phyloP scores from a whole-genome alignment of 2,113 vertebrate species.

The Egretta garzetta region DNA sequence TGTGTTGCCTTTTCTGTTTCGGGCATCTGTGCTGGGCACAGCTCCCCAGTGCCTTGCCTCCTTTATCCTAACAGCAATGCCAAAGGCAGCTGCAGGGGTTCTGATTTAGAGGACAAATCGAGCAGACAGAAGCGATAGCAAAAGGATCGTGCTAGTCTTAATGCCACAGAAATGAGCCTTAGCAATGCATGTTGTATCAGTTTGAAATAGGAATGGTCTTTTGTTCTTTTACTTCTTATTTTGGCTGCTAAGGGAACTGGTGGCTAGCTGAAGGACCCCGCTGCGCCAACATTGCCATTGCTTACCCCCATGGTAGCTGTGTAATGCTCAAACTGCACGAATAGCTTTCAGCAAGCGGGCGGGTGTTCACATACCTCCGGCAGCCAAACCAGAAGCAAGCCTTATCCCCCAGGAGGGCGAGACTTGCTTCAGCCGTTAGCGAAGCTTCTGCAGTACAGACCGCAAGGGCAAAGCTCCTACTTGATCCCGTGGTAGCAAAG shows the following conservation, averaged over 20 bases:
- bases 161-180: background rate
- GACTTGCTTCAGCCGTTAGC: background rate
- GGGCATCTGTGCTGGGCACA: background rate
- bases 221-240: background rate
- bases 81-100: rapidly evolving
- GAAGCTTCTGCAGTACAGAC: background rate
- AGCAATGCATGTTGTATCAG: background rate
- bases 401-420: rapidly evolving
- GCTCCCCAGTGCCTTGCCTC: background rate
- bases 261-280: background rate
- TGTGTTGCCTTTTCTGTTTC: background rate
- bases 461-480: background rate
- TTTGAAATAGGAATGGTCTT: background rate
- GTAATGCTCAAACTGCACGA: background rate
- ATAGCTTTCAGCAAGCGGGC: background rate
- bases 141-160: background rate
- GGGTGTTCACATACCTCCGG: background rate
- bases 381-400: background rate
- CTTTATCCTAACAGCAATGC: background rate
- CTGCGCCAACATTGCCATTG: background rate
- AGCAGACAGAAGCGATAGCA: background rate
- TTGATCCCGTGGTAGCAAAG: rapidly evolving
- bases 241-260: background rate
- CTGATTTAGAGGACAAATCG: background rate
- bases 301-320: background rate